Evolutionary conservation across 2,797 vertebrate species (phyloP), one percentile per base, ranked within the genome.

Genomic region (Myioborus melanocephalus): DNA sequence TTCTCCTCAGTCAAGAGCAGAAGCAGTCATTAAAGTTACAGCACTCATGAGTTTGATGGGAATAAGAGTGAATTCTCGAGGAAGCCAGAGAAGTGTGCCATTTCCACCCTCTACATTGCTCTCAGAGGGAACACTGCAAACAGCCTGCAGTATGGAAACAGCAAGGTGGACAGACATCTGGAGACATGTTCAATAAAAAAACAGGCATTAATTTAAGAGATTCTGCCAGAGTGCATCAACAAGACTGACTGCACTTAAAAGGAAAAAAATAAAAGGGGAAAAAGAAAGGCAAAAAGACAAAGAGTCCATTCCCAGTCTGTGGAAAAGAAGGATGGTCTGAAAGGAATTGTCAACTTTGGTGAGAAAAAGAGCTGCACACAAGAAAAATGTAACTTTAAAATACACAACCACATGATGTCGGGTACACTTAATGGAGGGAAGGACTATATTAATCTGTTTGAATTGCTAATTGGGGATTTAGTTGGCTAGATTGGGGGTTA

Each of bases 401-500:
- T 34, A 90, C 65, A 52, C 80, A 86, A 32, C 57, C 92, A 66
- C 90, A 70, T 77, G 86, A 86, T 85, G 56, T 86, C 3, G 44
- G 94, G 69, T 89, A 37, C 84, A 37, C 90, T 94, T 95, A 93
- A 80, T 88, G 75, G 87, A 93, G 59, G 86, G 92, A 92, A 87
- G 80, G 89, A 88, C 87, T 84, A 93, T 91, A 94, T 94, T 89
- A 93, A 93, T 92, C 94, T 95, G 93, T 95, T 96, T 94, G 92
- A 97, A 96, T 95, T 96, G 96, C 94, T 96, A 95, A 91, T 93
- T 95, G 95, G 92, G 96, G 95, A 95, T 94, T 96, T 94, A 87
- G 93, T 65, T 83, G 94, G 91, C 92, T 83, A 90, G 93, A 91
- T 87, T 52, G 90, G 65, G 90, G 39, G 92, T 79, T 92, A 90